These are phyloP conservation scores for Clangula hyemalis DNA, from an alignment of 2,797 vertebrate genomes.

Conservation along the genomic window DNA sequence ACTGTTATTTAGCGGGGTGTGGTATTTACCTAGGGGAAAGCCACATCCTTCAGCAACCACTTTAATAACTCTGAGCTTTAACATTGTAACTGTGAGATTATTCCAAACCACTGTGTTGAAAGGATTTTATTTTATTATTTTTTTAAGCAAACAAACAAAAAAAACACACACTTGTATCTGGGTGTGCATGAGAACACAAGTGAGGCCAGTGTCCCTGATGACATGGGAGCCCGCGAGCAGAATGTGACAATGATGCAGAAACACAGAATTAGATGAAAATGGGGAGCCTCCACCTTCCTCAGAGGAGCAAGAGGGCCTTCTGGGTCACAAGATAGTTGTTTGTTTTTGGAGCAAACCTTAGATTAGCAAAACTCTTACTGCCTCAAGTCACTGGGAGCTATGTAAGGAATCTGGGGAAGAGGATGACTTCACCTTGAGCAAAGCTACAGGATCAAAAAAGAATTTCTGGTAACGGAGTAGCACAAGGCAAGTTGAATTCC, in stretches of 20 bases:
- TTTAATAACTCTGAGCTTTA: constrained; percentile 29
- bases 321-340: background rate
- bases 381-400: background rate
- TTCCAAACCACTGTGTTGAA: constrained; percentile 14
- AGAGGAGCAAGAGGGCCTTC: background rate
- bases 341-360: background rate
- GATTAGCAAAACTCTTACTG: background rate
- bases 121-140: background rate
- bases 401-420: background rate
- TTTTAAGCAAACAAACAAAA: background rate
- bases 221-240: background rate
- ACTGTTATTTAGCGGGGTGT: constrained; percentile 13
- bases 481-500: background rate
- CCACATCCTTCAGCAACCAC: constrained; percentile 72
- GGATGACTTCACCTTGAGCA: background rate
- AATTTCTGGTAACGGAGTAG: constrained; percentile 3
- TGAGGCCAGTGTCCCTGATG: background rate
- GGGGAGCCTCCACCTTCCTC: background rate
- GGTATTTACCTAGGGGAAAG: constrained; percentile 66
- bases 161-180: background rate
- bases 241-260: background rate
- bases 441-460: background rate
- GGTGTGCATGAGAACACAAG: background rate
- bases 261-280: background rate
- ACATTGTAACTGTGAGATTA: background rate